Evolutionary conservation across 1,140 invertebrate species (phyloP), one percentile per base, ranked within the genome.

Genomic region (Caenorhabditis remanei): DNA sequence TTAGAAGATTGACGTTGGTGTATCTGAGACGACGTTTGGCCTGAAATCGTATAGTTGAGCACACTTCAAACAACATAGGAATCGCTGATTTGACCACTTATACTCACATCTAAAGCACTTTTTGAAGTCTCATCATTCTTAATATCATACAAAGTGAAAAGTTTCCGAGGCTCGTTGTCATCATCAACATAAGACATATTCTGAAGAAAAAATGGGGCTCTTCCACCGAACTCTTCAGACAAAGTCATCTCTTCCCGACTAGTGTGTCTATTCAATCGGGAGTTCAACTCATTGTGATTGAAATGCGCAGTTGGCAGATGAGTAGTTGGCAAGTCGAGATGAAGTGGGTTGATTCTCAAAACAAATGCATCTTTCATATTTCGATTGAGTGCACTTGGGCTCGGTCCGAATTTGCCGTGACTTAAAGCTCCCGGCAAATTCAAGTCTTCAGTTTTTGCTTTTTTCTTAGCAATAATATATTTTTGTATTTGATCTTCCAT

Each of bases 51-150:
- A 11, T 13, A 53, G 5, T 3, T 53, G 11, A 53, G 50, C 11
- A 32, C 32, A 32, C 32, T 32, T 32, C 32, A 32, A 32, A 32
- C 2, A 32, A 32, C 32, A 32, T 32, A 32, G 32, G 32, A 32
- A 32, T 1, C 32, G 32, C 0, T 32, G 32, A 32, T 32, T 32
- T 32, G 32, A 2, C 32, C 50, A 50, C 50, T 53, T 8, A 21
- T n/a, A 71, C 41, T 71, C n/a, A 79, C 71, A 8, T 50, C 46
- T 24, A 53, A 5, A 13, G 71, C 71, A 50, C 71, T 11, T 32
- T 79, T 79, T 13, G 71, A 79, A 11, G 71, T 50, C 4, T 79
- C 43, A n/a, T 79, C 71, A 32, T 50, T n/a, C 53, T 79, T 79
- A 7, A 79, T 48, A n/a, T 79, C 71, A 4, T 50, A 53, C 21